These are phyloP conservation scores for Tenodera sinensis DNA, from an alignment of 2,888 invertebrate genomes.

Conservation along the genomic window DNA sequence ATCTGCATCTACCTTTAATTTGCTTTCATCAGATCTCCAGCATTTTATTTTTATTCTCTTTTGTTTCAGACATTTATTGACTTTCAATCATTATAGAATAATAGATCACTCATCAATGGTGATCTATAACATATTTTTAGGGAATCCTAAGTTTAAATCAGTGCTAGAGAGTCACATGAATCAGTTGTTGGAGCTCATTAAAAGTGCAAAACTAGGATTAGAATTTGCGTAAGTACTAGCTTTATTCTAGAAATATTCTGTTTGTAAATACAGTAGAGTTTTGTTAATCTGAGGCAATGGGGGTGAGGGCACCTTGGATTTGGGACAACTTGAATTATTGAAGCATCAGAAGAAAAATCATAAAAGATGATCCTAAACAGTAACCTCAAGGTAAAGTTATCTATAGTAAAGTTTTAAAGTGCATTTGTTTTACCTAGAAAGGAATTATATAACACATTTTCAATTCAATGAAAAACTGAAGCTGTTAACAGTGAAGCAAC, in stretches of 20 bases:
- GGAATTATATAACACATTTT: too few relatives aligned
- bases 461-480: too few relatives aligned
- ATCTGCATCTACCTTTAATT: neutral
- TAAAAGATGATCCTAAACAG: too few relatives aligned
- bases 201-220: slow-evolving; percentile 32
- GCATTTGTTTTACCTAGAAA: too few relatives aligned
- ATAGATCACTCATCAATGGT: slow-evolving; percentile 55
- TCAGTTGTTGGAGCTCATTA: slow-evolving; percentile 30
- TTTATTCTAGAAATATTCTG: neutral
- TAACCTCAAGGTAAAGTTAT: too few relatives aligned
- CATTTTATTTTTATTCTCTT: neutral
- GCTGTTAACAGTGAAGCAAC: too few relatives aligned
- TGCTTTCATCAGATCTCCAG: neutral
- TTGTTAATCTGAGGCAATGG: too few relatives aligned
- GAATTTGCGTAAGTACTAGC: slow-evolving; percentile 41
- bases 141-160: slow-evolving; percentile 47
- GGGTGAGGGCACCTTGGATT: too few relatives aligned
- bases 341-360: too few relatives aligned
- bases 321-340: too few relatives aligned
- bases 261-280: too few relatives aligned
- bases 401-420: too few relatives aligned
- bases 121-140: slow-evolving; percentile 56
- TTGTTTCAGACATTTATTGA: slow-evolving; percentile 26
- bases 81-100: slow-evolving; percentile 31
- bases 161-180: slow-evolving; percentile 36